phyloP scores from a whole-genome alignment of 2,113 vertebrate genomes.

The Chaetodon trifascialis region DNA sequence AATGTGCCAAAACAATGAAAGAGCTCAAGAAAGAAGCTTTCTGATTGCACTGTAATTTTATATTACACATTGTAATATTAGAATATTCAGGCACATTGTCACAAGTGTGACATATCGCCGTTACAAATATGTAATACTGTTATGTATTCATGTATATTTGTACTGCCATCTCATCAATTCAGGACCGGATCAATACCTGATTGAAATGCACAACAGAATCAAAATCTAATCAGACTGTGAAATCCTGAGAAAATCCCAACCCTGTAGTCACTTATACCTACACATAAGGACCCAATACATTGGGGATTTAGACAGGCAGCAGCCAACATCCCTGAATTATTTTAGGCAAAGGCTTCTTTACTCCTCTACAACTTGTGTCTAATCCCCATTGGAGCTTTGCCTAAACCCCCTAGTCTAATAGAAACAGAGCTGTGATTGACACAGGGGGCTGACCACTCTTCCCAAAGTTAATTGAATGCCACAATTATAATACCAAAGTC shows the following conservation, averaged over 20 bases:
- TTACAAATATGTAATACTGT: neutral
- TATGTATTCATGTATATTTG: neutral
- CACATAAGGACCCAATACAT: neutral
- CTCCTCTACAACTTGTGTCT: constrained; percentile 34
- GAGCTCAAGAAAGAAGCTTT: neutral
- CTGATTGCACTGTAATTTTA: neutral
- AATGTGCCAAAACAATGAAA: no score
- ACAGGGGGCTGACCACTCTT: constrained; percentile 45
- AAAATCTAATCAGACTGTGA: constrained; percentile 20
- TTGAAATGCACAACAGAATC: constrained; percentile 1
- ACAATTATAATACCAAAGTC: constrained; percentile 26
- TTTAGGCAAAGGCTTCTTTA: constrained; percentile 32
- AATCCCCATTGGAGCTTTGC: constrained; percentile 44
- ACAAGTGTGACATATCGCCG: neutral
- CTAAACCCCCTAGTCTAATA: constrained; percentile 45
- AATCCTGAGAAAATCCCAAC: constrained; percentile 12
- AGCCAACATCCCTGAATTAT: constrained; percentile 28
- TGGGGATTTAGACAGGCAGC: constrained; percentile 23
- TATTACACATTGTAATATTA: neutral
- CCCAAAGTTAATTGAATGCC: constrained; percentile 63
- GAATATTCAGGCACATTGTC: neutral
- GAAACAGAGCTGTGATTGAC: constrained; percentile 45
- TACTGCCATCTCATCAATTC: neutral
- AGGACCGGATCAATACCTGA: neutral
- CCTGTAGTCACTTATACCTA: constrained; percentile 1